Percentiles rank a stretch among this genome's conserved stretches.
Conservation (phyloP, 92 coral and sea anemone species). For the Porites cylindrica region DNA sequence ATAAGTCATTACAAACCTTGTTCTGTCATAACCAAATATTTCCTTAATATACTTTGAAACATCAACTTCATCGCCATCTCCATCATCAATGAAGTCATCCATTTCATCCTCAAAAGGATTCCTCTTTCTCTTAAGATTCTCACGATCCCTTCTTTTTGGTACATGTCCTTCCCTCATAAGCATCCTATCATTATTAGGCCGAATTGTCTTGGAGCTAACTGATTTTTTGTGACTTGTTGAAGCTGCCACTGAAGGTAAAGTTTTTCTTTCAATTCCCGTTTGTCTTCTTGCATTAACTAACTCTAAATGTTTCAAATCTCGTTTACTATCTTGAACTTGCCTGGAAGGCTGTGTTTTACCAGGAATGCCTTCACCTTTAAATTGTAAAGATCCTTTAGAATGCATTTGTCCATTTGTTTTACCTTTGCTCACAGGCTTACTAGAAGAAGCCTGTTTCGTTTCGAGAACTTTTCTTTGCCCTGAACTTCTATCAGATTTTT, state of each 20-base stretch:
- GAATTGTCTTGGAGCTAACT: neutral
- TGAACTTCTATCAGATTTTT: neutral
- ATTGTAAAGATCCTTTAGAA: constrained; percentile 4
- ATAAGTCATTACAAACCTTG: constrained; percentile 63
- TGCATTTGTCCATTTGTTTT: neutral
- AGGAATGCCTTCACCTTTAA: neutral
- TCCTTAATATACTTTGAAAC: constrained; percentile 88
- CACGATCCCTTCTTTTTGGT: neutral
- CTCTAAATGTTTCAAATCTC: neutral
- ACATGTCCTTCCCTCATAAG: neutral
- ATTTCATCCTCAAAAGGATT: constrained; percentile 55
- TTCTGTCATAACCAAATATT: constrained; percentile 95
- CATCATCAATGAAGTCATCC: constrained; percentile 88
- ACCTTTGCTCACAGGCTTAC: neutral
- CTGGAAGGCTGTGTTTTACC: neutral
- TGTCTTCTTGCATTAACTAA: constrained; percentile 8
- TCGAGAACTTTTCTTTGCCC: constrained; percentile 1
- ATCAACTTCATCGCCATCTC: constrained; percentile 72
- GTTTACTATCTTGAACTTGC: neutral
- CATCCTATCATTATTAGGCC: neutral
- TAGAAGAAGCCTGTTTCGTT: neutral
- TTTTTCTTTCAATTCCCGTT: neutral
- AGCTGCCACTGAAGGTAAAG: neutral
- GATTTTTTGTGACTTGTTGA: constrained; percentile 2
- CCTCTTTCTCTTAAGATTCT: constrained; percentile 19